phyloP scores from a whole-genome alignment of 2,113 vertebrate species.

The Ariopsis seemanni region DNA sequence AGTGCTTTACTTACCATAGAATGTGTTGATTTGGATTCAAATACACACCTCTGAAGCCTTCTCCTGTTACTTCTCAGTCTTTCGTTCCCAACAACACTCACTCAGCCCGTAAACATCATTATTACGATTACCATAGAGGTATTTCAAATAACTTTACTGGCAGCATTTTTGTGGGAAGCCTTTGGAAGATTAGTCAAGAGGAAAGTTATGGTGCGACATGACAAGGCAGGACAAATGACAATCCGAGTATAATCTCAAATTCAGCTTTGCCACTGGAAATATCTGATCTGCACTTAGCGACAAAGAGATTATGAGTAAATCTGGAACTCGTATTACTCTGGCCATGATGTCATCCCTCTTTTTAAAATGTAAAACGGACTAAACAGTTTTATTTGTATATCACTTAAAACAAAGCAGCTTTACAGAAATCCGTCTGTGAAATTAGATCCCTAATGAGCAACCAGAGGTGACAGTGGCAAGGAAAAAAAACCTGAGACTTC shows the following conservation, averaged over 20 bases:
- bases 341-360: neutral
- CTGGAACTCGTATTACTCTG: neutral
- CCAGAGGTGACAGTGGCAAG: neutral
- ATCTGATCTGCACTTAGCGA: neutral
- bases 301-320: neutral
- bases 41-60: neutral
- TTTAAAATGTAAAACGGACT: neutral
- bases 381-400: neutral
- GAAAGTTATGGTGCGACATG: constrained; percentile 59
- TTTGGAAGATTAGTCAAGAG: constrained; percentile 53
- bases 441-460: neutral
- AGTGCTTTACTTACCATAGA: neutral
- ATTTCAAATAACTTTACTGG: constrained; percentile 60
- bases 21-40: neutral
- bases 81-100: constrained; percentile 20
- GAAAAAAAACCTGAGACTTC: neutral
- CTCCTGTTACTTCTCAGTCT: neutral
- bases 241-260: constrained; percentile 41
- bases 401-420: neutral
- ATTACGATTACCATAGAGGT: constrained; percentile 53
- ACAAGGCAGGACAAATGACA: constrained; percentile 58
- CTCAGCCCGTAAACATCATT: constrained; percentile 46
- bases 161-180: constrained; percentile 59
- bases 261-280: constrained; percentile 47
- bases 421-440: neutral